Evolutionary conservation across 2,888 invertebrate species (phyloP).

Genomic region (Eupsilia transversa): DNA sequence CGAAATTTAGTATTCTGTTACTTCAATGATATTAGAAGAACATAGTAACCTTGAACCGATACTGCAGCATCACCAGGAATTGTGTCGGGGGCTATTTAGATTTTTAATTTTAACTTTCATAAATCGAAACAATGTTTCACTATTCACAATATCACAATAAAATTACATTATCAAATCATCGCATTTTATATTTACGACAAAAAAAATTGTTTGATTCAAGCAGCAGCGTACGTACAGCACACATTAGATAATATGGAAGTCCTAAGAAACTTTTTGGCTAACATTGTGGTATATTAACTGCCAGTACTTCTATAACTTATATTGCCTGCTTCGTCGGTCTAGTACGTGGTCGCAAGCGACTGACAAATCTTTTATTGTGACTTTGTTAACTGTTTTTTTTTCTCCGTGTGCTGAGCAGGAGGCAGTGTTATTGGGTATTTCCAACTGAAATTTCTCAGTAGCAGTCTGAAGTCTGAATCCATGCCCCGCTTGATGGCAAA

Average conservation of each 20-base stretch:
- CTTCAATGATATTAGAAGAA: too few relatives aligned
- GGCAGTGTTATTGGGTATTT: background rate
- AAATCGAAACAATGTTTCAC: background rate
- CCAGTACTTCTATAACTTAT: background rate
- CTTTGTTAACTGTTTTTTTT: too few relatives aligned
- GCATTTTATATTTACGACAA: background rate
- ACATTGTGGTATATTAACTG: background rate
- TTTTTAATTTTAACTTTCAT: too few relatives aligned
- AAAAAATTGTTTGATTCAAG: background rate
- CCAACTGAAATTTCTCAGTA: background rate
- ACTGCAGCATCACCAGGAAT: too few relatives aligned
- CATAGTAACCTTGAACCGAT: too few relatives aligned
- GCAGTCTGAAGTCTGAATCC: background rate
- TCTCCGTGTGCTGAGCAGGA: too few relatives aligned
- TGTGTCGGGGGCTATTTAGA: too few relatives aligned
- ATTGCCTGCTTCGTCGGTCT: too few relatives aligned
- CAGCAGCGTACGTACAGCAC: background rate
- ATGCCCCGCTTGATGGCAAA: background rate
- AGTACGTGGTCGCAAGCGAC: too few relatives aligned
- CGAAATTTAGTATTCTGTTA: too few relatives aligned
- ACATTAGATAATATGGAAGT: too few relatives aligned
- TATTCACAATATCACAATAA: background rate
- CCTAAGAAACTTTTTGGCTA: background rate
- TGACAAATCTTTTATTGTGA: too few relatives aligned
- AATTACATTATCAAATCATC: background rate